These are phyloP conservation scores for Acanthosepion pharaonis DNA, from an alignment of 2,888 invertebrate genomes.

Conservation along the genomic window DNA sequence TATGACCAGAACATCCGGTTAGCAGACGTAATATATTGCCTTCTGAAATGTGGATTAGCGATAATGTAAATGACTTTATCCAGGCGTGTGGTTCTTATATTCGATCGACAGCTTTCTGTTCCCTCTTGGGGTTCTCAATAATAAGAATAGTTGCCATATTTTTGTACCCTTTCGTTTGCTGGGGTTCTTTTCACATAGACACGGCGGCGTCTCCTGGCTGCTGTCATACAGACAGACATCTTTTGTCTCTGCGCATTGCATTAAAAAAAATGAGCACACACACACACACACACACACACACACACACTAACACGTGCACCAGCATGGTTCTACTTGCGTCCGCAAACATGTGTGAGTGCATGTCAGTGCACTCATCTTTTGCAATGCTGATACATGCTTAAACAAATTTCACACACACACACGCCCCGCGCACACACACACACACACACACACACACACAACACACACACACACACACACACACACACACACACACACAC, in stretches of 20 bases:
- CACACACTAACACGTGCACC: neutral
- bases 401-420: neutral
- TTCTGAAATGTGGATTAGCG: neutral
- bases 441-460: no score
- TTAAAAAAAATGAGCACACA: neutral
- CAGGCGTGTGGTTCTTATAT: neutral
- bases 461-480: no score
- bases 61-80: neutral
- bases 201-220: neutral
- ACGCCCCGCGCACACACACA: no score
- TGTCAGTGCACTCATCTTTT: neutral
- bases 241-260: neutral
- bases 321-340: neutral
- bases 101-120: neutral
- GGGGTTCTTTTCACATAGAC: neutral
- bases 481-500: no score
- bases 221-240: neutral
- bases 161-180: neutral
- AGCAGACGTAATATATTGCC: neutral
- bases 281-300: neutral
- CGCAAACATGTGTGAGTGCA: neutral
- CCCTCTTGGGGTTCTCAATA: neutral
- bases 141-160: neutral
- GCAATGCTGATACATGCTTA: neutral
- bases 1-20: neutral